Evolutionary conservation across 2,797 vertebrate genomes (phyloP).

Genomic region (Anableps anableps): DNA sequence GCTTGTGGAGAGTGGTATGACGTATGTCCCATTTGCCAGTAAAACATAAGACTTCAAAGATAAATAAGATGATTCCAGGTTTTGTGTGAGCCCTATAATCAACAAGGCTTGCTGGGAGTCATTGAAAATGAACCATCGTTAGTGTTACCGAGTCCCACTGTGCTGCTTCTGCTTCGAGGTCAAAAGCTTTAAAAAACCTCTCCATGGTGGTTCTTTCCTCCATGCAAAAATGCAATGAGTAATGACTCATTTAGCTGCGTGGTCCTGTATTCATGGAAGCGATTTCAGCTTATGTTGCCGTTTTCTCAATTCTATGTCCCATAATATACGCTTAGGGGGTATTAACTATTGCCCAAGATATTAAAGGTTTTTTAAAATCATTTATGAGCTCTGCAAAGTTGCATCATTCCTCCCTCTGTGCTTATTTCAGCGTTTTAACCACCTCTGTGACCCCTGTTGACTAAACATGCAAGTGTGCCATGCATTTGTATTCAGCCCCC

Average conservation of each 20-base stretch:
- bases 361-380: background rate
- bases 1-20: background rate
- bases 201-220: background rate
- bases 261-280: background rate
- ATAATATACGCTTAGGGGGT: constrained; percentile 12
- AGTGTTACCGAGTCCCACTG: background rate
- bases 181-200: background rate
- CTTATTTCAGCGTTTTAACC: background rate
- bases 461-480: background rate
- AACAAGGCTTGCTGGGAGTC: background rate
- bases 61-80: background rate
- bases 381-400: background rate
- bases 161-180: constrained; percentile 5
- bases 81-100: background rate
- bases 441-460: constrained; percentile 1
- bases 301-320: constrained; percentile 20
- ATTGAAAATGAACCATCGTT: background rate
- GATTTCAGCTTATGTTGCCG: background rate
- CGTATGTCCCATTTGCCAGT: background rate
- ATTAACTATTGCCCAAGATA: constrained; percentile 9
- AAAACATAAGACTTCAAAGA: background rate
- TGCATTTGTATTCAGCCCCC: background rate
- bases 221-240: background rate
- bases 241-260: constrained; percentile 11
- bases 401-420: background rate